These are phyloP conservation scores for Pseudochromis fuscus DNA, from an alignment of 2,797 vertebrate genomes.

Conservation along the genomic window DNA sequence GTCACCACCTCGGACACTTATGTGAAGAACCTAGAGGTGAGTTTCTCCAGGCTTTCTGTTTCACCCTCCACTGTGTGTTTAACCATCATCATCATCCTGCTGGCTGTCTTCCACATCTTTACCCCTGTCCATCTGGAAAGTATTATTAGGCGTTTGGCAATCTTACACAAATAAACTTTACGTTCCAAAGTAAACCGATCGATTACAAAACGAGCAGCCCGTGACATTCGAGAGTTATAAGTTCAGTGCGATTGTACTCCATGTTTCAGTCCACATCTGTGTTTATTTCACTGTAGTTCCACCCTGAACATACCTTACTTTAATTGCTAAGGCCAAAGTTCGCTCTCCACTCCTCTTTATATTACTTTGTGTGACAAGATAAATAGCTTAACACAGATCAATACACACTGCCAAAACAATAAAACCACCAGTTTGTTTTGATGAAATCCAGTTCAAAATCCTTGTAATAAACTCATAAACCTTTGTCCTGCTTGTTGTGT, in stretches of 20 bases:
- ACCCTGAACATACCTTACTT: constrained; percentile 15
- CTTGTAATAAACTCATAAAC: not conserved
- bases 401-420: constrained; percentile 12
- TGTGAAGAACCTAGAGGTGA: constrained; percentile 82
- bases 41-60: constrained; percentile 11
- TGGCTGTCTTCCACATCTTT: constrained; percentile 8
- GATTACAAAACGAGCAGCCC: constrained; percentile 9
- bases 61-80: not conserved
- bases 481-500: not conserved
- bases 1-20: constrained; percentile 73
- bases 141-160: constrained; percentile 1
- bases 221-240: constrained; percentile 23
- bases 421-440: constrained; percentile 12
- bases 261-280: constrained; percentile 43
- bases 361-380: constrained; percentile 20
- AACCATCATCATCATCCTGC: not conserved
- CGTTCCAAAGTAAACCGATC: constrained; percentile 48
- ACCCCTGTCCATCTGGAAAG: not conserved
- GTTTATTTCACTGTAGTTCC: constrained; percentile 33
- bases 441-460: not conserved
- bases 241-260: constrained; percentile 5
- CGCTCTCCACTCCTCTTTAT: constrained; percentile 47
- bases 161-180: constrained; percentile 30
- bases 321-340: constrained; percentile 53
- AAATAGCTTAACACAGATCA: constrained; percentile 14